A percentile compares a stretch with the other conserved stretches of the same genome.
Evolutionary conservation across 2,888 invertebrate species (phyloP).

Genomic region (Seladonia tumulorum): DNA sequence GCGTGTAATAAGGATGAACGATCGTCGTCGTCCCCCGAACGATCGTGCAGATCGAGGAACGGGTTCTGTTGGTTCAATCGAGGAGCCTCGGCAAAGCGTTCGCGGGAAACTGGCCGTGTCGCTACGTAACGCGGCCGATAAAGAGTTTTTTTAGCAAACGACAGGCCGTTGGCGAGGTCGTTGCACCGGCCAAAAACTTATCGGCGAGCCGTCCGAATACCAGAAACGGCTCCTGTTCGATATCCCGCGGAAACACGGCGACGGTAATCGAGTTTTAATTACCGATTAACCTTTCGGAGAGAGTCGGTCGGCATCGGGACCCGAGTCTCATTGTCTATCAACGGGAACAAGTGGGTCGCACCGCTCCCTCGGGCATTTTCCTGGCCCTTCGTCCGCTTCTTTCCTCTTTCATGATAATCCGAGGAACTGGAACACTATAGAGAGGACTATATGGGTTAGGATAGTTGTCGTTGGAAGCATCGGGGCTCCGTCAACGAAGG

Average conservation of each 20-base stretch:
- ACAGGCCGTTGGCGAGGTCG: slow-evolving; percentile 11
- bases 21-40: neutral
- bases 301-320: slow-evolving; percentile 11
- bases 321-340: slow-evolving; percentile 53
- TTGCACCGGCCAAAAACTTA: slow-evolving; percentile 26
- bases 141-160: slow-evolving; percentile 28
- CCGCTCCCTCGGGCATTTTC: slow-evolving; percentile 37
- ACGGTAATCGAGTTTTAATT: slow-evolving; percentile 54
- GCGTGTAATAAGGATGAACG: neutral
- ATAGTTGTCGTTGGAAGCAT: neutral
- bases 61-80: neutral
- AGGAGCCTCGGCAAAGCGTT: neutral
- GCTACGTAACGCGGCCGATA: slow-evolving; percentile 13
- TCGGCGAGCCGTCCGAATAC: slow-evolving; percentile 19
- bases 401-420: neutral
- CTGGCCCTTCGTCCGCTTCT: slow-evolving; percentile 7
- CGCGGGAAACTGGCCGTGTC: neutral
- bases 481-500: no score
- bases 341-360: slow-evolving; percentile 51
- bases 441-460: neutral
- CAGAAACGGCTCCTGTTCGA: slow-evolving; percentile 29
- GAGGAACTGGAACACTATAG: neutral
- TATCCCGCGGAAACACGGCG: slow-evolving; percentile 42
- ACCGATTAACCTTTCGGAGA: slow-evolving; percentile 49
- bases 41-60: neutral